Conservation (phyloP, 2,113 vertebrate species). For the Heptranchias perlo region DNA sequence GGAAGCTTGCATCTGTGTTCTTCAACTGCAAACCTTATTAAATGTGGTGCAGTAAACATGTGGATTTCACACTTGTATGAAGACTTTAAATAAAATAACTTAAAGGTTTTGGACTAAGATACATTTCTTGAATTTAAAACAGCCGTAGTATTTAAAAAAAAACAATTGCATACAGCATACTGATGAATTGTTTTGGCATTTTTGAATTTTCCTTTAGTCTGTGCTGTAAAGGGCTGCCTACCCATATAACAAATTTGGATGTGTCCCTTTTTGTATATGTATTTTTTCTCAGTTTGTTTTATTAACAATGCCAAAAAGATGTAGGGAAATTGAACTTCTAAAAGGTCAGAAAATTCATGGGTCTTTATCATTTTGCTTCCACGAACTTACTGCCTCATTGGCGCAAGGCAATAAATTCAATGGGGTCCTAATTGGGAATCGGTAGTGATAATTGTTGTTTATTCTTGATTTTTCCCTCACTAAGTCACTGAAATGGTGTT, state of each 20-base stretch:
- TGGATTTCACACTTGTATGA: not conserved
- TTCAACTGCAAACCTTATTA: constrained; percentile 73
- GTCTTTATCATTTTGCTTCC: not conserved
- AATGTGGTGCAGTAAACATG: constrained; percentile 69
- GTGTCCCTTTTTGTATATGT: not conserved
- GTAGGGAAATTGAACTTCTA: not conserved
- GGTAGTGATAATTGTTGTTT: not conserved
- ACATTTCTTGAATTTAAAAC: constrained; percentile 12
- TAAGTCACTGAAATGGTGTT: not conserved
- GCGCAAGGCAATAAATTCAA: not conserved
- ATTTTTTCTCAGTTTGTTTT: not conserved
- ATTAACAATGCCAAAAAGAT: not conserved
- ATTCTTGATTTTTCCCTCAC: not conserved
- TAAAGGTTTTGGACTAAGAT: not conserved
- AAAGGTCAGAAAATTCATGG: not conserved
- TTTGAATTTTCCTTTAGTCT: not conserved
- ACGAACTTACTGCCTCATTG: not conserved
- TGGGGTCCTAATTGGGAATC: not conserved
- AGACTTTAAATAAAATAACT: not conserved
- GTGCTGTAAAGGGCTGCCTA: not conserved
- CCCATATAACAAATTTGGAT: not conserved
- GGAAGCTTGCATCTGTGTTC: constrained; percentile 75
- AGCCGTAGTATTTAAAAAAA: not conserved
- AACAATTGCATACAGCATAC: not conserved
- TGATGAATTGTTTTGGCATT: not conserved